Evolutionary conservation across 2,113 vertebrate genomes (phyloP).

Genomic region (Halcyon senegalensis): DNA sequence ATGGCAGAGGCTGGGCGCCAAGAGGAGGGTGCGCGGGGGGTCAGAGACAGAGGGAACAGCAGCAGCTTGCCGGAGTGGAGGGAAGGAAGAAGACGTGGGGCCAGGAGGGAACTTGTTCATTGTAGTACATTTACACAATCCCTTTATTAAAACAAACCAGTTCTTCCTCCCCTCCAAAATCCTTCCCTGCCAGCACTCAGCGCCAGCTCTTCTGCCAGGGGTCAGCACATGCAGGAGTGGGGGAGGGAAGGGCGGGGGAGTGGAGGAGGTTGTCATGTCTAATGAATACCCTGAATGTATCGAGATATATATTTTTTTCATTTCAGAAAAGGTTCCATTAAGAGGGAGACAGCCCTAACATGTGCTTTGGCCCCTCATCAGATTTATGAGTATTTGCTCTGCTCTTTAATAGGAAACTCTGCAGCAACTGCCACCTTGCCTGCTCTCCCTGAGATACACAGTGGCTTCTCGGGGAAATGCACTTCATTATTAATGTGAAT

Average conservation of each 20-base stretch:
- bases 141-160: constrained; percentile 8
- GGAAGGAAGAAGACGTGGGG: background rate
- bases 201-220: background rate
- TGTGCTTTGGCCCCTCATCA: constrained; percentile 61
- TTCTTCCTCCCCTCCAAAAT: constrained; percentile 33
- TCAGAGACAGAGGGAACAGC: background rate
- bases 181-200: background rate
- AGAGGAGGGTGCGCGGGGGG: background rate
- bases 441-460: constrained; percentile 67
- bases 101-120: background rate
- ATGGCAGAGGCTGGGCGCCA: background rate
- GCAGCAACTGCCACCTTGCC: constrained; percentile 61
- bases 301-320: constrained; percentile 68
- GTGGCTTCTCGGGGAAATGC: constrained; percentile 66
- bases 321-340: constrained; percentile 70
- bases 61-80: background rate
- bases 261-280: constrained; percentile 60
- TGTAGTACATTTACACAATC: background rate
- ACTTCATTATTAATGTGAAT: constrained; percentile 73
- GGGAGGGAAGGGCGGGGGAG: constrained; percentile 18
- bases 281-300: constrained; percentile 69
- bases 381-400: constrained; percentile 66
- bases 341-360: constrained; percentile 66
- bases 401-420: constrained; percentile 64
- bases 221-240: constrained; percentile 10